These are phyloP conservation scores for Chelmon rostratus DNA, from an alignment of 2,797 vertebrate species.

Conservation along the genomic window DNA sequence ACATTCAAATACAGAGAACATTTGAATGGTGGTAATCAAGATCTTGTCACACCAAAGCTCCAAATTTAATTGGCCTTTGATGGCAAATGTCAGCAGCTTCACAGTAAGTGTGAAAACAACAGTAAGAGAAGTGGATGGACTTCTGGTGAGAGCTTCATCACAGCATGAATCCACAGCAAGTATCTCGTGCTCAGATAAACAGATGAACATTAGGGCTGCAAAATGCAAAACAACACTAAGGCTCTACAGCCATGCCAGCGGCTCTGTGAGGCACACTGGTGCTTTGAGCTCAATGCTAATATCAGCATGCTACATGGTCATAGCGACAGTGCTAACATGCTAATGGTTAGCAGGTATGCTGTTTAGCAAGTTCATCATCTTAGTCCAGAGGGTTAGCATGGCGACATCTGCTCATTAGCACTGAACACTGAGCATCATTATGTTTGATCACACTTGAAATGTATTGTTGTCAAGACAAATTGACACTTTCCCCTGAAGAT, in stretches of 20 bases:
- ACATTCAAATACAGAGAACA: not conserved
- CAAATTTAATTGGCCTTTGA: constrained; percentile 11
- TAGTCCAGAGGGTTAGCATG: no score
- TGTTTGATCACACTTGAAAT: no score
- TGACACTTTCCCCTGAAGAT: no score
- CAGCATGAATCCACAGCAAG: constrained; percentile 20
- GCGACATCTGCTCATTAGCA: no score
- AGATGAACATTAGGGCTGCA: not conserved
- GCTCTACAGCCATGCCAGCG: not conserved
- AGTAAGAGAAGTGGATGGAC: not conserved
- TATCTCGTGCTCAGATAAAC: not conserved
- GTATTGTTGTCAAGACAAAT: no score
- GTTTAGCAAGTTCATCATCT: no score
- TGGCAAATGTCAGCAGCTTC: not conserved
- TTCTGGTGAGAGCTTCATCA: constrained; percentile 1
- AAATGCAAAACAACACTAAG: not conserved
- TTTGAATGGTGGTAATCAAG: constrained; percentile 16
- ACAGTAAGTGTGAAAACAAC: constrained; percentile 3
- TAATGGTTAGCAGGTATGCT: no score
- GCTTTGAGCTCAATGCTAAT: not conserved
- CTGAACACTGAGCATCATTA: no score
- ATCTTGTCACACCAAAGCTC: constrained; percentile 7
- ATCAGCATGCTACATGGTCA: not conserved
- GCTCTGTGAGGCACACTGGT: no score
- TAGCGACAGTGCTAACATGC: not conserved